These are phyloP conservation scores for Aplysina aerophoba DNA, from an alignment of 37 sponge, comb jelly and placozoan genomes.

Conservation along the genomic window DNA sequence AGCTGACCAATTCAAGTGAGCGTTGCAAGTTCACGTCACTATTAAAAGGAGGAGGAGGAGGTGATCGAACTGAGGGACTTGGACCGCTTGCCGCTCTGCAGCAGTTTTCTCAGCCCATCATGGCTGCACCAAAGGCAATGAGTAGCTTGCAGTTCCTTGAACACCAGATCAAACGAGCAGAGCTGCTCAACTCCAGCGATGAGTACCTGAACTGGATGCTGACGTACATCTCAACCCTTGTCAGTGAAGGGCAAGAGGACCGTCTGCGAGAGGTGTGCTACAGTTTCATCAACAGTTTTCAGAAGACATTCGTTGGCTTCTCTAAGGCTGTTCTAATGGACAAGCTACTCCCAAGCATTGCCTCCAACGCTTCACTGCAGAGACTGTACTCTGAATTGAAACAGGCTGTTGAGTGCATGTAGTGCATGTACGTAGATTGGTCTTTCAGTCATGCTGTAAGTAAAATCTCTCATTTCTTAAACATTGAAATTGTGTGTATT, in stretches of 20 bases:
- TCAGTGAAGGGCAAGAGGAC: slow-evolving; percentile 53
- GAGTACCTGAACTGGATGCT: slow-evolving; percentile 80
- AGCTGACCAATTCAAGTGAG: slow-evolving; percentile 35
- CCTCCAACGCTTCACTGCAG: slow-evolving; percentile 66
- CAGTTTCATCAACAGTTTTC: slow-evolving; percentile 26
- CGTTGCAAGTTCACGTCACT: slow-evolving; percentile 3
- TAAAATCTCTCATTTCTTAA: too few relatives aligned
- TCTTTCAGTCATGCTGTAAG: too few relatives aligned
- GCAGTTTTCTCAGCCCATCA: neutral
- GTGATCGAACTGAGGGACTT: neutral
- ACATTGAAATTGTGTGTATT: too few relatives aligned
- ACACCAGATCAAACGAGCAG: slow-evolving; percentile 56
- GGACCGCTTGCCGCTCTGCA: slow-evolving; percentile 21
- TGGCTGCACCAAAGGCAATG: neutral
- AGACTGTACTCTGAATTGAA: slow-evolving; percentile 77
- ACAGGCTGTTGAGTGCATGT: slow-evolving; percentile 48
- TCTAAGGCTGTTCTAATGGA: slow-evolving; percentile 49
- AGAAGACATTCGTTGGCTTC: slow-evolving; percentile 43
- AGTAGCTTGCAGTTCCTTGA: slow-evolving; percentile 50
- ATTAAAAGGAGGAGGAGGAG: neutral
- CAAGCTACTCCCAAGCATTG: slow-evolving; percentile 53
- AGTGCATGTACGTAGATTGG: too few relatives aligned
- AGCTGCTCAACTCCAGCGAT: slow-evolving; percentile 38
- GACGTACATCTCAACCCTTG: slow-evolving; percentile 65
- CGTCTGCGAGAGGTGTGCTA: slow-evolving; percentile 64